Conservation (phyloP, 2,113 vertebrate genomes). For the Colinus virginianus region DNA sequence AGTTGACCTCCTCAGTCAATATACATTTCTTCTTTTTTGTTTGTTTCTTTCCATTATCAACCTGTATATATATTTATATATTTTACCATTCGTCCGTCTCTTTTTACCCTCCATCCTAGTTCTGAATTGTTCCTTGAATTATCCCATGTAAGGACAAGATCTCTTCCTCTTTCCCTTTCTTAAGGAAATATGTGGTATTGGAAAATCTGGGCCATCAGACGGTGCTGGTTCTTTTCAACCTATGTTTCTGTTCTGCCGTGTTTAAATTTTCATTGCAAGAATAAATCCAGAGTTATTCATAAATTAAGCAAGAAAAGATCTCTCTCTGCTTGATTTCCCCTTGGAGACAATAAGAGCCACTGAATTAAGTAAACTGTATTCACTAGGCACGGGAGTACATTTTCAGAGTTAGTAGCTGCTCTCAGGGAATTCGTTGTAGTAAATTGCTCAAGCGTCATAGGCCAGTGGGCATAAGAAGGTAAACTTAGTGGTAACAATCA, state of each 20-base stretch:
- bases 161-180: neutral
- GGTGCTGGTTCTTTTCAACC: neutral
- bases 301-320: neutral
- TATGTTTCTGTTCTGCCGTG: neutral
- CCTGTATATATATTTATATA: neutral
- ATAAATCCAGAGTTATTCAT: neutral
- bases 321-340: neutral
- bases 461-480: neutral
- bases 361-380: neutral
- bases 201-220: neutral
- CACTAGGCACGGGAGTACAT: neutral
- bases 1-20: neutral
- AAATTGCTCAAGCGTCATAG: constrained; percentile 1
- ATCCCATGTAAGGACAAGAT: neutral
- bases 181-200: neutral
- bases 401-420: neutral
- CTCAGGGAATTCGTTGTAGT: neutral
- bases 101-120: neutral
- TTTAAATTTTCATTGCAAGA: neutral
- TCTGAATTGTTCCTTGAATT: neutral
- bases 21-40: neutral
- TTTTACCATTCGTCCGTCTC: neutral
- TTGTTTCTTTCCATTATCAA: neutral
- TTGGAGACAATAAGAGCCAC: neutral
- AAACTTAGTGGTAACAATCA: neutral